phyloP scores from a whole-genome alignment of 2,888 invertebrate species.

The Coenonympha arcania region DNA sequence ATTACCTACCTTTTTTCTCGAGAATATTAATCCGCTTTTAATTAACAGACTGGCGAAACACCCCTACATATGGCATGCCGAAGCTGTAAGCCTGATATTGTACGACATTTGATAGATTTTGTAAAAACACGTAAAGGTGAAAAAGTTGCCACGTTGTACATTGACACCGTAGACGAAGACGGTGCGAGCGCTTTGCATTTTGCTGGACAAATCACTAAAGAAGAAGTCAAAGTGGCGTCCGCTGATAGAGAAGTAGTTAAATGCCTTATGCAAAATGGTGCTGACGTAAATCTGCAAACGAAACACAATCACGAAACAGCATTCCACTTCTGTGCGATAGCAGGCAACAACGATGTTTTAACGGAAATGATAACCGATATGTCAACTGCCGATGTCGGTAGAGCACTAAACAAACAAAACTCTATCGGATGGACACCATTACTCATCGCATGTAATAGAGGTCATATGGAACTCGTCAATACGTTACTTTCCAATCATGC shows the following conservation, averaged over 20 bases:
- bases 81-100: conserved; percentile 88
- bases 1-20: not conserved
- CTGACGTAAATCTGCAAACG: conserved; percentile 89
- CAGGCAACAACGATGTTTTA: conserved; percentile 96
- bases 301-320: conserved; percentile 93
- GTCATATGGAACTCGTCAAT: conserved; percentile 94
- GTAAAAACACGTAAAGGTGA: conserved; percentile 83
- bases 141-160: conserved; percentile 85
- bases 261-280: conserved; percentile 90
- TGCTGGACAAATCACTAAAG: conserved; percentile 90
- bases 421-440: conserved; percentile 97
- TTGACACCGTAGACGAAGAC: conserved; percentile 91
- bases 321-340: conserved; percentile 94
- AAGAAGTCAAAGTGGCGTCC: conserved; percentile 81
- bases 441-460: conserved; percentile 95
- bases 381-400: conserved; percentile 90
- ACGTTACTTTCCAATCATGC: conserved; percentile 94
- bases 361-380: conserved; percentile 95
- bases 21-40: conserved; percentile 1
- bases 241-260: conserved; percentile 91
- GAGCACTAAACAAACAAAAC: conserved; percentile 94
- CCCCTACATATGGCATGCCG: conserved; percentile 95
- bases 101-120: conserved; percentile 87
- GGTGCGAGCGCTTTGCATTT: conserved; percentile 97
- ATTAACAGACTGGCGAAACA: conserved; percentile 88